phyloP scores from a whole-genome alignment of 2,888 invertebrate species.

The Cheilosia pagana region DNA sequence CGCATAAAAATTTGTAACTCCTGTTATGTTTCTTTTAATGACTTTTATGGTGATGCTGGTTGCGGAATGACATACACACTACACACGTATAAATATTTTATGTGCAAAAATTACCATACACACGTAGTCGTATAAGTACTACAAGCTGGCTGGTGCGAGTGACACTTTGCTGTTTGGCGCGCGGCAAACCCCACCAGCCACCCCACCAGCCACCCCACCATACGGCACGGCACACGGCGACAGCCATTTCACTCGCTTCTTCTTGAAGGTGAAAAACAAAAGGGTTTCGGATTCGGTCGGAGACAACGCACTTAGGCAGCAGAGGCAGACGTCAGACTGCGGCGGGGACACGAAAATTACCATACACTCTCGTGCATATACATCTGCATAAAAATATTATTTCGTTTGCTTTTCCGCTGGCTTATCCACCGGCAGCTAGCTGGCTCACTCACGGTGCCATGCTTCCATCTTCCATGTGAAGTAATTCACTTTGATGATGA shows the following conservation, averaged over 20 bases:
- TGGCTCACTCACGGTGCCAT: conserved; percentile 29
- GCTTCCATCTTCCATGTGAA: conserved; percentile 46
- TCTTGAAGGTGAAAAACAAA: conserved; percentile 65
- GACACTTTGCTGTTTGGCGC: conserved; percentile 50
- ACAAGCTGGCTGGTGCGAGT: conserved; percentile 21
- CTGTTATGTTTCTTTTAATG: conserved; percentile 73
- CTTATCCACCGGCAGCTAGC: conserved; percentile 3
- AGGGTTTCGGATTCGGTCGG: conserved; percentile 47
- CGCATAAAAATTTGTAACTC: conserved; percentile 75
- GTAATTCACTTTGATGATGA: conserved; percentile 74
- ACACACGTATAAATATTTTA: conserved; percentile 73
- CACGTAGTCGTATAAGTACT: conserved; percentile 36
- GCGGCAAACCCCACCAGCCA: not conserved
- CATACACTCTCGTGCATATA: conserved; percentile 16
- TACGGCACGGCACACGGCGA: not conserved
- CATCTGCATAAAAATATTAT: conserved; percentile 63
- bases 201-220: not conserved
- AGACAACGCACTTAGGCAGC: conserved; percentile 63
- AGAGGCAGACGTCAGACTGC: conserved; percentile 42
- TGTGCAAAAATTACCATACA: conserved; percentile 71
- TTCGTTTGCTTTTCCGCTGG: conserved; percentile 36
- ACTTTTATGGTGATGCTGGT: conserved; percentile 75
- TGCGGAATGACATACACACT: conserved; percentile 66
- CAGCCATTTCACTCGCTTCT: not conserved
- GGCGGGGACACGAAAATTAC: conserved; percentile 31